Evolutionary conservation across 2,888 invertebrate species (phyloP), one percentile per base, ranked within the genome.

Genomic region (Cryptocheilus praepositus): DNA sequence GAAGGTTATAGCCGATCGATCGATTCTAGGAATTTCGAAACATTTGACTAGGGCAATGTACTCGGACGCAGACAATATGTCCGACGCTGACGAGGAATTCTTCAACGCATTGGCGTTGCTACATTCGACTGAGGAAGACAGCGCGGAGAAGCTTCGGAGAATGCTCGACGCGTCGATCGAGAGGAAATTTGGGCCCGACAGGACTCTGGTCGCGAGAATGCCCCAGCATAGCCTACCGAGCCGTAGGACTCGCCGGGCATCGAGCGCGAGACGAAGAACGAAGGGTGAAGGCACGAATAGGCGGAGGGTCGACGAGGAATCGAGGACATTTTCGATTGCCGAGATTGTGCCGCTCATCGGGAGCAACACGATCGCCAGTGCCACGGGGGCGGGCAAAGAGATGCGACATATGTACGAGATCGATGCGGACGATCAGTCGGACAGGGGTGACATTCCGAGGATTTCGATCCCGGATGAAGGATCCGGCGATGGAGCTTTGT

Each of bases 401-500:
- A 58, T 46, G 11, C 5, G 5, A 16, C 21, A 7, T 64, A 46
- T 59, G 43, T 59, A 57, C 51, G 54, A 65, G 19, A 52, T 52
- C 0, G 43, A 63, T 15, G 64, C 70, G 16, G 72, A 71, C 16
- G 76, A 77, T 13, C 72, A 67, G 11, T 65, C 45, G 25, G 84
- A 82, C 5, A 70, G 64, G 13, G 74, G 52, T 1, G 82, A 81
- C n/a, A 76, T 86, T 25, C 85, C 85, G 3, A 82, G 81, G 55
- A 85, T 86, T 61, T 86, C 86, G 3, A 86, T 86, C 55, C 85
- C 85, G 3, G 86, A 86, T 52, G 85, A 84, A 64, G 83, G 70
- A 56, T 76, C 76, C 4, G 61, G 19, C 16, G 82, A 84, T 16
- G 78, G 67, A 11, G 76, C 65, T 11, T 61, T 83, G 2, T 84